Base-by-base conservation (phyloP, 2,888 invertebrate species). In the Rhamnusium bicolor region DNA sequence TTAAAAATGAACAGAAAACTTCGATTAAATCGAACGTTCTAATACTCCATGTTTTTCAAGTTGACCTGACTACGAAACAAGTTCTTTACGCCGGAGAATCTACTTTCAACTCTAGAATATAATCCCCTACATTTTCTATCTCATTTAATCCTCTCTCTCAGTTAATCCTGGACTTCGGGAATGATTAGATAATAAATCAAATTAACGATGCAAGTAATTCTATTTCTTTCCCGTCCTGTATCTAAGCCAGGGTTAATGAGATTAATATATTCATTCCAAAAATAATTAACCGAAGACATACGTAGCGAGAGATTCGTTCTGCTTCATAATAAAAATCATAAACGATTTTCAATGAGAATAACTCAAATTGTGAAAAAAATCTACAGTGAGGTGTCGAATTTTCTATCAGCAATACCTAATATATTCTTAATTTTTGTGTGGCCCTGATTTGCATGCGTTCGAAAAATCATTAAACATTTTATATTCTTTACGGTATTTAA, bases 151-250 rank as follows among this genome's bases (percentile, higher is more conserved):
- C 19, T 16, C 18, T 18, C 32, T 24, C 18, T 40, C 54, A 19
- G 60, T 60, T 60, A 60, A 60, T 60, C 60, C 60, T 18, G 60
- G 60, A 40, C 60, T 40, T 32, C 32, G 60, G 60, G 40, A 60
- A 40, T 29, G 32, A 60, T 60, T 40, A 60, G 32, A 19, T 16
- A 32, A 60, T 40, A 60, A 60, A 60, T 60, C 47, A 47, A 61
- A 61, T 61, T 46, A 47, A 47, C 61, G 61, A 56, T 24, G 53
- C 21, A 24, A 21, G 53, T 53, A 53, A 53, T 56, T 56, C 27
- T 56, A 56, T 56, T 56, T 56, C 54, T 56, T 56, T 56, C 27
- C 27, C 54, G 24, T 56, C 54, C 27, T 27, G n/a, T 40, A n/a
- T n/a, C 40, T 40, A 40, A 24, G 21, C n/a, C 54, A 5, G 12